Conservation (phyloP, 2,113 vertebrate genomes). For the Callaeas wilsoni region DNA sequence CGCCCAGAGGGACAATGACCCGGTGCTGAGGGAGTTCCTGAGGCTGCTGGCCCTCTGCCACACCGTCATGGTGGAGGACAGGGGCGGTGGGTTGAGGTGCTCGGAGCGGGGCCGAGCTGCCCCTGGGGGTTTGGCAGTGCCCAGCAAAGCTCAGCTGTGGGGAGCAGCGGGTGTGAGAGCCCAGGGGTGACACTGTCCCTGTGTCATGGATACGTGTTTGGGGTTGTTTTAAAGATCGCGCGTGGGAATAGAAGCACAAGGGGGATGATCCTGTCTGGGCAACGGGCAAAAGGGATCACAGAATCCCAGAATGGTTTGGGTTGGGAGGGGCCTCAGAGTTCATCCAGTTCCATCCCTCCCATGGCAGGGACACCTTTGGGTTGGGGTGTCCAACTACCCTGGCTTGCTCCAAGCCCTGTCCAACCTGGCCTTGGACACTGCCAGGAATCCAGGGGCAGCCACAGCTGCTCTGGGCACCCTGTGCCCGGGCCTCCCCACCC, state of each 20-base stretch:
- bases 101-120: fast-evolving
- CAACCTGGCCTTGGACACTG: not conserved
- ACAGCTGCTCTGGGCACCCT: not conserved
- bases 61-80: constrained; percentile 87
- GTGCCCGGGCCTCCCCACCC: not conserved
- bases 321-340: not conserved
- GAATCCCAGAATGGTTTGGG: not conserved
- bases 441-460: not conserved
- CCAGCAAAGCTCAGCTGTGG: not conserved
- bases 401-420: fast-evolving
- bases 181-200: fast-evolving
- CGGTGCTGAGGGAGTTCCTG: constrained; percentile 77
- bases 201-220: fast-evolving
- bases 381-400: fast-evolving
- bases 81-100: constrained; percentile 67
- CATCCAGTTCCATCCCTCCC: not conserved
- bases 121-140: fast-evolving
- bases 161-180: not conserved
- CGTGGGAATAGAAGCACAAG: not conserved
- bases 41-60: constrained; percentile 87
- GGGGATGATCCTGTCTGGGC: not conserved
- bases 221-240: not conserved
- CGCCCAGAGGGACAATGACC: constrained; percentile 42
- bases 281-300: fast-evolving
- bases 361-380: not conserved